Evolutionary conservation across 2,888 invertebrate species (phyloP).

Genomic region (Drosophila kanekoi): DNA sequence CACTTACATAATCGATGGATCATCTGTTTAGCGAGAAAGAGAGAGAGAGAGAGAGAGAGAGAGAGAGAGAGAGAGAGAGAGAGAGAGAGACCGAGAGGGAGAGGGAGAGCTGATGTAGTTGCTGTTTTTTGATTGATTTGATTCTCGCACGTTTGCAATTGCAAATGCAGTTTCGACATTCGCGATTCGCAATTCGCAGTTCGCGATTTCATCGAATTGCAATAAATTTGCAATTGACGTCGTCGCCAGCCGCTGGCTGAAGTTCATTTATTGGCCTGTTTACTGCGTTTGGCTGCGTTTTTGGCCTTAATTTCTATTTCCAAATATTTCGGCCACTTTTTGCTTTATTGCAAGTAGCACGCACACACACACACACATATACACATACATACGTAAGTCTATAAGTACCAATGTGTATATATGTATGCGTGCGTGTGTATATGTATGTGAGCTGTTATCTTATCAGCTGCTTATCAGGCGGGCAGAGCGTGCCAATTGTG

Average conservation of each 20-base stretch:
- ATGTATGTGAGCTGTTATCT: conserved; percentile 3
- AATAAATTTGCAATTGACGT: conserved; percentile 41
- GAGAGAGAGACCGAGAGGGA: neutral
- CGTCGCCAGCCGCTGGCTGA: conserved; percentile 20
- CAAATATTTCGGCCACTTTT: conserved; percentile 28
- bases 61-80: neutral
- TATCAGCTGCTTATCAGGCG: conserved; percentile 52
- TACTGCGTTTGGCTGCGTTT: neutral
- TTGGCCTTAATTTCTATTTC: conserved; percentile 28
- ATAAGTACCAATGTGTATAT: too few relatives aligned
- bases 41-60: neutral
- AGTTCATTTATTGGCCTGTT: conserved; percentile 34
- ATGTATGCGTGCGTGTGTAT: neutral
- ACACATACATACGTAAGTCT: neutral
- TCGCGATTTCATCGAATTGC: conserved; percentile 19
- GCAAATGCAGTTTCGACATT: conserved; percentile 25
- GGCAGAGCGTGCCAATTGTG: conserved; percentile 29
- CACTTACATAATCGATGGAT: conserved; percentile 5
- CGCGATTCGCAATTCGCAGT: conserved; percentile 11
- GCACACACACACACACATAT: neutral
- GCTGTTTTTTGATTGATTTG: conserved; percentile 36
- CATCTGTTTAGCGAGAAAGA: neutral
- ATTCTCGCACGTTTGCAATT: conserved; percentile 40
- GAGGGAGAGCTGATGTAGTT: conserved; percentile 3
- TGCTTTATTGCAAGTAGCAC: conserved; percentile 10